phyloP scores from a whole-genome alignment of 2,797 vertebrate species.

The Crocidura indochinensis region DNA sequence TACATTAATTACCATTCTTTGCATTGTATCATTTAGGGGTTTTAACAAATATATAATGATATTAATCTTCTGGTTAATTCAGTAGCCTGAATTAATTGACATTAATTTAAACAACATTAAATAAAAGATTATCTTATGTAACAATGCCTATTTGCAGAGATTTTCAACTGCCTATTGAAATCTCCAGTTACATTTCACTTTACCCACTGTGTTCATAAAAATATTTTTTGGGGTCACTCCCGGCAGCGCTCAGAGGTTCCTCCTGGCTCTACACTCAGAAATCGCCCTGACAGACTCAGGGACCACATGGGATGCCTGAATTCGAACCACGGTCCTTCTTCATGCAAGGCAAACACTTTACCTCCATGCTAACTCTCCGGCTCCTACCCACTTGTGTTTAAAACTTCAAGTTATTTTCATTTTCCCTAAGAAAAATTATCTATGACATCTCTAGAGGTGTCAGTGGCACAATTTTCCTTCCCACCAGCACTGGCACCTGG shows the following conservation, averaged over 20 bases:
- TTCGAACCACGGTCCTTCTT: no score
- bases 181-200: conserved; percentile 5
- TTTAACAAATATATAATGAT: background rate
- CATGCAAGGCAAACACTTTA: no score
- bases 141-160: conserved; percentile 2
- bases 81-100: background rate
- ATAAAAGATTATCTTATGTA: background rate
- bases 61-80: background rate
- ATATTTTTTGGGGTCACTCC: no score
- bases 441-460: background rate
- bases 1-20: background rate
- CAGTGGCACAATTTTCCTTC: background rate
- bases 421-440: background rate
- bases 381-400: background rate
- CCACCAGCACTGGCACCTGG: background rate
- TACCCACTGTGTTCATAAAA: background rate
- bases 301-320: no score
- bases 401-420: conserved; percentile 38
- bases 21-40: background rate
- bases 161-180: background rate
- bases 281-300: no score
- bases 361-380: no score
- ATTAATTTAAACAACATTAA: background rate
- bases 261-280: no score
- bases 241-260: no score